phyloP scores from a whole-genome alignment of 1,140 invertebrate species.

The Tigriopus japonicus region DNA sequence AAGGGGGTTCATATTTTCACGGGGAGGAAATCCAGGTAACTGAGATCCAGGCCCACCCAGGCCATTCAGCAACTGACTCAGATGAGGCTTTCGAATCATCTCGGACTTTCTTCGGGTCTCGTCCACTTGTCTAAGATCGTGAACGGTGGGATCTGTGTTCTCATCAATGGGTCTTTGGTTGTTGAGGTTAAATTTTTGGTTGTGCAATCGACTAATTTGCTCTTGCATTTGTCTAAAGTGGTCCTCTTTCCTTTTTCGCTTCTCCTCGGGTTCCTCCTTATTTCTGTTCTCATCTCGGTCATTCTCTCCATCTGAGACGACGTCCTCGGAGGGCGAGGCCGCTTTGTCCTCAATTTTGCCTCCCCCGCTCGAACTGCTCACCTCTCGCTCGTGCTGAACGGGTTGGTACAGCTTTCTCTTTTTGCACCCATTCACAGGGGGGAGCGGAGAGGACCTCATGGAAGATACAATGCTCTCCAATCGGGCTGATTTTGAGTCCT shows the following conservation, averaged over 20 bases:
- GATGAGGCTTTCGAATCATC: slow-evolving; percentile 15
- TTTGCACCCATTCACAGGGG: slow-evolving; percentile 56
- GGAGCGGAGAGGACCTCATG: slow-evolving; percentile 61
- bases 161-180: slow-evolving; percentile 12
- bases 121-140: slow-evolving; percentile 8
- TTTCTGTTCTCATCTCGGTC: slow-evolving; percentile 21
- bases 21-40: too few species aligned
- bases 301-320: slow-evolving; percentile 29
- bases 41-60: slow-evolving; percentile 3
- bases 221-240: slow-evolving; percentile 57
- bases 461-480: slow-evolving; percentile 85
- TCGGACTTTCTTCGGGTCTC: too few species aligned
- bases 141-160: slow-evolving; percentile 14
- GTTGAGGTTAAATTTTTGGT: slow-evolving; percentile 45
- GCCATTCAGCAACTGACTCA: slow-evolving; percentile 13
- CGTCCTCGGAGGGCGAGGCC: slow-evolving; percentile 43
- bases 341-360: slow-evolving; percentile 13
- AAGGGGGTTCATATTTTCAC: slow-evolving; percentile 13
- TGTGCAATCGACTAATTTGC: slow-evolving; percentile 67
- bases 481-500: slow-evolving; percentile 65
- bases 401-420: slow-evolving; percentile 93
- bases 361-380: slow-evolving; percentile 16
- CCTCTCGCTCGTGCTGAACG: slow-evolving; percentile 53
- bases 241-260: slow-evolving; percentile 26
- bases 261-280: slow-evolving; percentile 16